These are phyloP conservation scores for Synanceia verrucosa DNA, from an alignment of 2,797 vertebrate species.

Conservation along the genomic window DNA sequence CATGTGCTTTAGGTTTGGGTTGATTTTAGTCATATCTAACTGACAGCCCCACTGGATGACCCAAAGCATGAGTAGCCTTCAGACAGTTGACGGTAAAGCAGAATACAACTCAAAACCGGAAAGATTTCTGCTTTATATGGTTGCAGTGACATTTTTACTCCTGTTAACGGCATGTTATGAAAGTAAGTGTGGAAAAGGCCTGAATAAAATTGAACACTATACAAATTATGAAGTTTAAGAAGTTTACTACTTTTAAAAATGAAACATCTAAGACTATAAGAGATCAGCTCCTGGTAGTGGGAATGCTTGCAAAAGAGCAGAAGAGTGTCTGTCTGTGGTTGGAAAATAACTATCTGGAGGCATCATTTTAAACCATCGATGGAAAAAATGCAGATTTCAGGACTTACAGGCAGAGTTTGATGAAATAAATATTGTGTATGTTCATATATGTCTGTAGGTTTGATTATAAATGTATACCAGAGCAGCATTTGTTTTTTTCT, in stretches of 20 bases:
- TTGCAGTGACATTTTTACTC: neutral
- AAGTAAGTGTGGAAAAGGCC: neutral
- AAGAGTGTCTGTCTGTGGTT: neutral
- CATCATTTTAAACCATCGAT: neutral
- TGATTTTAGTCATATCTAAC: neutral
- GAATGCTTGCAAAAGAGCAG: neutral
- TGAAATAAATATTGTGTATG: neutral
- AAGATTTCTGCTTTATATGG: neutral
- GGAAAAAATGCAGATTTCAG: neutral
- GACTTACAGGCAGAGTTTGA: neutral
- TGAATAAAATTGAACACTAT: neutral
- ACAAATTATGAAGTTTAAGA: neutral
- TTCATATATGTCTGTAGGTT: neutral
- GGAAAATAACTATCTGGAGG: neutral
- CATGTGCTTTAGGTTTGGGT: too few relatives aligned
- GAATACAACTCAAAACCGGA: neutral
- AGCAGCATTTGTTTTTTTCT: neutral
- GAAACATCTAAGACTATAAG: neutral
- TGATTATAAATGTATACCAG: neutral
- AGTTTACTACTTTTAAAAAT: neutral
- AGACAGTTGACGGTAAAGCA: neutral
- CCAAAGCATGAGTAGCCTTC: neutral
- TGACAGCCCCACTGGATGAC: neutral
- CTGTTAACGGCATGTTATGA: neutral
- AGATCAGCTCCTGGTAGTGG: conserved; percentile 4